These are phyloP conservation scores for Falco cherrug DNA, from an alignment of 2,797 vertebrate species.

Conservation along the genomic window DNA sequence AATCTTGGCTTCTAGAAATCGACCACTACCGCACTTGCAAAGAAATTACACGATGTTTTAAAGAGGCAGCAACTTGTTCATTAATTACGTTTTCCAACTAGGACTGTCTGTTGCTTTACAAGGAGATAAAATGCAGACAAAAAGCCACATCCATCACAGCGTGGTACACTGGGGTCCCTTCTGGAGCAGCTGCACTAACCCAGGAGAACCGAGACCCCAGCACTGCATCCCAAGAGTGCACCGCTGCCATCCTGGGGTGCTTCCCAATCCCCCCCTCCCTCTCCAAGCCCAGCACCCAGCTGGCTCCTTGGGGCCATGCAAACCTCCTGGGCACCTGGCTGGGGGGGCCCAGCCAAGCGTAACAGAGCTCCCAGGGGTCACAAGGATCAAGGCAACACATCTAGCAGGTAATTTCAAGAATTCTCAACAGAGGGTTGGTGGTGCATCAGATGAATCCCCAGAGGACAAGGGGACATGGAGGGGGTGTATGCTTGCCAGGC, in stretches of 20 bases:
- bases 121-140: background rate
- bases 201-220: accelerated
- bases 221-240: background rate
- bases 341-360: too few species aligned
- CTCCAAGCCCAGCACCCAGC: background rate
- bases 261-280: background rate
- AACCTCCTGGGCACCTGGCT: background rate
- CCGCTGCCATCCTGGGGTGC: accelerated
- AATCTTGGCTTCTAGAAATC: background rate
- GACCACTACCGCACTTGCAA: background rate
- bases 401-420: background rate
- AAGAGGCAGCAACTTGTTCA: background rate
- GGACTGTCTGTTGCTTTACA: background rate
- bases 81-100: background rate
- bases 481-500: accelerated
- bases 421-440: accelerated
- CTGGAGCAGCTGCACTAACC: background rate
- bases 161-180: background rate
- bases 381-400: background rate
- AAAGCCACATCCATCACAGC: accelerated
- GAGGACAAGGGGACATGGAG: background rate
- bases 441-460: background rate
- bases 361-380: accelerated
- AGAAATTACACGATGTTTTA: background rate
- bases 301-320: accelerated